These are phyloP conservation scores for Capitulum mitella DNA, from an alignment of 2,888 invertebrate species.

Conservation along the genomic window DNA sequence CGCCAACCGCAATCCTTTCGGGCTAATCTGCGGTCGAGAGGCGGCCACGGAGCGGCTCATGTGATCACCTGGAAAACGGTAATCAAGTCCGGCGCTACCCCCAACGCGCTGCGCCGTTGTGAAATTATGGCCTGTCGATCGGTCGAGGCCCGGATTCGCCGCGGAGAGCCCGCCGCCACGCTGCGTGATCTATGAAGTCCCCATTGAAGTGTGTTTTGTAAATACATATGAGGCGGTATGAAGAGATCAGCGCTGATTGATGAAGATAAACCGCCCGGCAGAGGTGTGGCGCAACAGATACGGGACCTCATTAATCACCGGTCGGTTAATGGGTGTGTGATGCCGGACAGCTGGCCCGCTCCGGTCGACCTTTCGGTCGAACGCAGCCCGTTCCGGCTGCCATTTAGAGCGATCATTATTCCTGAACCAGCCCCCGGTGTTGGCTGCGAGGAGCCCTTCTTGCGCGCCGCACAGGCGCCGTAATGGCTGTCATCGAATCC, in stretches of 20 bases:
- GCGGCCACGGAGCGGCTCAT: too few relatives aligned
- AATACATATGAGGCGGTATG: constrained; percentile 8
- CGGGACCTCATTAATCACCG: background rate
- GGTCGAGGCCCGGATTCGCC: too few relatives aligned
- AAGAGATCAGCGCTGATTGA: constrained; percentile 12
- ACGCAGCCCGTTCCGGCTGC: background rate
- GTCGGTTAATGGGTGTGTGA: background rate
- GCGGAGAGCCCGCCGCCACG: background rate
- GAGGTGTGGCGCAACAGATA: background rate
- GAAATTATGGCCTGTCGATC: too few relatives aligned
- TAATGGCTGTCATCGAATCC: too few relatives aligned
- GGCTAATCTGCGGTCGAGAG: too few relatives aligned
- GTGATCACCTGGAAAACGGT: too few relatives aligned
- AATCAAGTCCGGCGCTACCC: too few relatives aligned
- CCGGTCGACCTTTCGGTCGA: background rate
- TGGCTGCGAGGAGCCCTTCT: too few relatives aligned
- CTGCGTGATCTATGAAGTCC: background rate
- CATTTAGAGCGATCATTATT: background rate
- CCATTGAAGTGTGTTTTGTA: background rate
- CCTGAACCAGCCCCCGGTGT: background rate
- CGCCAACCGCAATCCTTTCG: too few relatives aligned
- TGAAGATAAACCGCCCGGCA: background rate
- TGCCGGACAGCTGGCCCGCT: background rate
- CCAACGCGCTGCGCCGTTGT: too few relatives aligned
- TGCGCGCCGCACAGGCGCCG: too few relatives aligned